A percentile compares a stretch with the other conserved stretches of the same genome.
phyloP scores from a whole-genome alignment of 2,113 vertebrate species.

The Turnix velox region DNA sequence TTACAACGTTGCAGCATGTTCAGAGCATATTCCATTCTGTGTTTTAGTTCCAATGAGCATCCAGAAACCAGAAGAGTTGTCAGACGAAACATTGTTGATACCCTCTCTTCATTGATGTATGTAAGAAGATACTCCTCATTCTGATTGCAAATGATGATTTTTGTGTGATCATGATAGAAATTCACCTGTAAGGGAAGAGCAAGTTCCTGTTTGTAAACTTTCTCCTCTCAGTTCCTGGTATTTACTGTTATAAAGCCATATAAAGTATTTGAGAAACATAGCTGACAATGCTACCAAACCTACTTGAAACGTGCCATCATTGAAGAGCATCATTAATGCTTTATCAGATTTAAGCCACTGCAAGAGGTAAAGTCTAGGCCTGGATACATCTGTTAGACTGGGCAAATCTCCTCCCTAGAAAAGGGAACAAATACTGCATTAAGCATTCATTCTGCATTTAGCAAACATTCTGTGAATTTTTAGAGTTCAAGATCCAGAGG shows the following conservation, averaged over 20 bases:
- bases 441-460: not conserved
- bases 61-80: conserved; percentile 86
- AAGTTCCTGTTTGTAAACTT: not conserved
- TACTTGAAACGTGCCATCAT: conserved; percentile 98
- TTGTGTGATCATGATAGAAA: conserved; percentile 98
- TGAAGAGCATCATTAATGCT: conserved; percentile 98
- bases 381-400: conserved; percentile 81
- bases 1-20: conserved; percentile 96
- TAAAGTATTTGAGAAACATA: not conserved
- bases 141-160: conserved; percentile 93
- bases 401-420: conserved; percentile 90
- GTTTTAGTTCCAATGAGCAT: conserved; percentile 85
- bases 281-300: not conserved
- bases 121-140: conserved; percentile 92
- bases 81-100: conserved; percentile 88
- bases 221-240: not conserved
- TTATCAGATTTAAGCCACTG: conserved; percentile 98
- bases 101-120: conserved; percentile 94
- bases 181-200: conserved; percentile 81
- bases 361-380: conserved; percentile 90
- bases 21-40: conserved; percentile 92
- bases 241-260: not conserved
- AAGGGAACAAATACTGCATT: not conserved
- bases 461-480: not conserved
- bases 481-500: not conserved